Conservation (phyloP, 2,888 invertebrate genomes). For the Dolomedes plantarius region DNA sequence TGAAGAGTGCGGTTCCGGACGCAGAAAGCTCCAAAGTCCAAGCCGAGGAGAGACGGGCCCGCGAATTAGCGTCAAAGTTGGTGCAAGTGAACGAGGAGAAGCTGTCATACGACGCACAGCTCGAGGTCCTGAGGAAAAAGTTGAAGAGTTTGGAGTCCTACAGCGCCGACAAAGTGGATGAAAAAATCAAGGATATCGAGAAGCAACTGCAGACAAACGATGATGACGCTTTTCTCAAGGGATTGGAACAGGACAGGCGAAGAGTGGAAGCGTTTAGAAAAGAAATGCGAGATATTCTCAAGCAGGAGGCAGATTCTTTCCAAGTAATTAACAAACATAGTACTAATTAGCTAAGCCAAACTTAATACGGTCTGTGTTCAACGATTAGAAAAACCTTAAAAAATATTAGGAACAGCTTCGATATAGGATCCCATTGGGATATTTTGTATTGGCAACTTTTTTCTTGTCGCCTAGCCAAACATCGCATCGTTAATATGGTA, state of each 20-base stretch:
- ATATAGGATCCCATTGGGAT: no score
- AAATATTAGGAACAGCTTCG: no score
- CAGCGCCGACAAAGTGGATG: background rate
- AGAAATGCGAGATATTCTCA: constrained; percentile 25
- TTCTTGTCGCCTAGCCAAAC: no score
- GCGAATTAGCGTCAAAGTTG: background rate
- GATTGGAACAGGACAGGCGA: background rate
- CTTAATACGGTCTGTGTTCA: no score
- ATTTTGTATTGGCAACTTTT: no score
- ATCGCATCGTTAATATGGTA: no score
- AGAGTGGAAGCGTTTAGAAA: background rate
- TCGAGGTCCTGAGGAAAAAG: background rate
- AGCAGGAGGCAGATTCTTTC: background rate
- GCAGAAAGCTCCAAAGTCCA: background rate
- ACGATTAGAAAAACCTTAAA: no score
- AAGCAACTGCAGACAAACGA: background rate
- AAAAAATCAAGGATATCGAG: constrained; percentile 1
- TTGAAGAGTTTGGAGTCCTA: constrained; percentile 2
- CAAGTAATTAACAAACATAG: no score
- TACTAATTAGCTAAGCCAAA: no score
- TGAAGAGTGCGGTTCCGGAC: background rate
- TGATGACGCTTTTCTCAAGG: background rate
- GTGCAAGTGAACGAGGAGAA: background rate
- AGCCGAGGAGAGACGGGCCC: background rate
- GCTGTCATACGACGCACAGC: background rate